Evolutionary conservation across 2,797 vertebrate species (phyloP).

Genomic region (Urocyon cinereoargenteus): DNA sequence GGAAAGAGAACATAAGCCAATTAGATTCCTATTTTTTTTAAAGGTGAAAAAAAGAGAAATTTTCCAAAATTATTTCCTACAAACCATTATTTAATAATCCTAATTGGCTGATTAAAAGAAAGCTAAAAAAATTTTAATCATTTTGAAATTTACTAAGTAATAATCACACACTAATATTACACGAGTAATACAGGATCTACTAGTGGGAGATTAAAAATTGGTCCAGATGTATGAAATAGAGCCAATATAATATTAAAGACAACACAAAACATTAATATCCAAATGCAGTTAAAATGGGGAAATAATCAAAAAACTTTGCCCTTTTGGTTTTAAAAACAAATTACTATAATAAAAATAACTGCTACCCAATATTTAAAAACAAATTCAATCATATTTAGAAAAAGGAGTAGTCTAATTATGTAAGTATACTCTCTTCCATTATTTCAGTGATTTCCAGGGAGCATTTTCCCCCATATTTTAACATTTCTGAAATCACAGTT

Average conservation of each 20-base stretch:
- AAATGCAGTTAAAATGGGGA: slow-evolving; percentile 8
- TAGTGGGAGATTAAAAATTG: background rate
- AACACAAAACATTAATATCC: background rate
- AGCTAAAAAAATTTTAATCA: slow-evolving; percentile 24
- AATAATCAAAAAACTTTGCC: background rate
- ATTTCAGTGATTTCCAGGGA: background rate
- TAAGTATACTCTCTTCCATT: background rate
- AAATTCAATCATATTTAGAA: slow-evolving; percentile 29
- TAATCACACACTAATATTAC: background rate
- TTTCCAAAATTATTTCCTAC: slow-evolving; percentile 32
- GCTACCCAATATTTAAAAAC: background rate
- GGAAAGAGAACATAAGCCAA: slow-evolving; percentile 59
- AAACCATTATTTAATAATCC: slow-evolving; percentile 18
- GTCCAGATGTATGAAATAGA: background rate
- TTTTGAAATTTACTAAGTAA: background rate
- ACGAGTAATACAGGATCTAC: background rate
- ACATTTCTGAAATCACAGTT: slow-evolving; percentile 37
- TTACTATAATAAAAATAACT: background rate
- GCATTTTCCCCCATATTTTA: background rate
- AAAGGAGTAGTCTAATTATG: background rate
- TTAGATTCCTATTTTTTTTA: background rate
- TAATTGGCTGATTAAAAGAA: background rate
- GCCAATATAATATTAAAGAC: background rate
- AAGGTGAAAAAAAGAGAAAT: background rate
- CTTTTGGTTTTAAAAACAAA: slow-evolving; percentile 23